Evolutionary conservation across 2,888 invertebrate genomes (phyloP), one percentile per base, ranked within the genome.

Genomic region (Orgyia antiqua): DNA sequence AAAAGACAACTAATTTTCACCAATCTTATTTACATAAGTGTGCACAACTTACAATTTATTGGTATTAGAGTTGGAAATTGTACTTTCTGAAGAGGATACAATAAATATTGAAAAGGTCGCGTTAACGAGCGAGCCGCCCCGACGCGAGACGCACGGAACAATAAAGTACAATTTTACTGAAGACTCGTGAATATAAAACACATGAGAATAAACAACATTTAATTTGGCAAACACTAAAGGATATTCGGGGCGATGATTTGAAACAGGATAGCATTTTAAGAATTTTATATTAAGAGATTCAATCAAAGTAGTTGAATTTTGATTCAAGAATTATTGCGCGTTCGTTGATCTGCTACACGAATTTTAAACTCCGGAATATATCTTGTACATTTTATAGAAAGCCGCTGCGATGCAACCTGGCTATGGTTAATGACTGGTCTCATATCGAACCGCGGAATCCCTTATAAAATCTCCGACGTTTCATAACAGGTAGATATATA

Each of bases 21-120:
- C 27, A 23, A 40, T 41, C 36, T 50, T 45, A 43, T 42, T 39
- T 43, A 52, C 33, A 52, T 61, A 59, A 64, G 62, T 64, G 65
- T 69, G 64, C 62, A 63, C 59, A 55, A 53, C 45, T 60, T 65
- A 47, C 67, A 71, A 78, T 76, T 72, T 76, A 78, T 78, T 66
- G 57, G 62, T 59, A 64, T 70, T 72, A 63, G 64, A 74, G 65
- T 75, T 79, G 79, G 78, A 80, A 78, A 82, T 79, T 79, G 78
- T 80, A 74, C 79, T 75, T 80, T 78, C 70, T 77, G 72, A 68
- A 71, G 76, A 80, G 82, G 82, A 82, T 80, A 82, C 76, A 73
- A 83, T 83, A 83, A 82, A 83, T 80, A 78, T 78, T 60, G 68
- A 57, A 78, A 78, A 82, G 79, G 80, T 80, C 77, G 80, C 76